Base-by-base conservation (phyloP, 2,113 vertebrate genomes). In the Chaenocephalus aceratus region DNA sequence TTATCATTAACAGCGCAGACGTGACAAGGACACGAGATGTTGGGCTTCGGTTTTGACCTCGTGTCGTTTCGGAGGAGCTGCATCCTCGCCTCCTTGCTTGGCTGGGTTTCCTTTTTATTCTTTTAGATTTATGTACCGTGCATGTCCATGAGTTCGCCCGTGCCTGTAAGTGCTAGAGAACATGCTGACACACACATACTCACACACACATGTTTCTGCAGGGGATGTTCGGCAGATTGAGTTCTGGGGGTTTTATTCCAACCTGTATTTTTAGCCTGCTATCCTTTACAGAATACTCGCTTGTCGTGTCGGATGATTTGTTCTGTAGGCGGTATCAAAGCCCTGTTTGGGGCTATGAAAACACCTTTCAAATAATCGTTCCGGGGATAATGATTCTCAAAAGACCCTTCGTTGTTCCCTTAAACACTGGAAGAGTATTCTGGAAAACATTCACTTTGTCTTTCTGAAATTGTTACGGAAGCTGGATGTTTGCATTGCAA, bases 1-100 rank as follows among this genome's bases (percentile, higher is more conserved):
- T 85, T 84, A 89, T 89, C 85, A 88, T 85, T 91, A 92, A 89
- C 79, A 18, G 60, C 77, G 72, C 52, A 52, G 70, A 83, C 34
- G 26, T 48, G 84, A 85, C 91, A 89, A 88, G 88, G 88, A 90
- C 87, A 68, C 6, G 66, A 85, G 80, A 85, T 52, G 82, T 30
- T 58, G 66, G 5, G 46, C 60, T 68, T 8, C 70, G 21, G 77
- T 52, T 81, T 18, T 76, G 82, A 89, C 85, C 86, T 88, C 80
- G 88, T 63, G 58, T 82, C 73, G 21, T 64, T 56, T 61, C 54
- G 45, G 64, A 54, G 48, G 44, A 30, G 41, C 48, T 70, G 58
- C 18, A 16, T 75, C 54, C 53, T 45, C 74, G 73, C 63, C 68
- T 69, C 61, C 34, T 67, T 61, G 80, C 23, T 56, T 60, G 68